Percentiles rank a stretch among this genome's conserved stretches.
Conservation (phyloP, 2,113 vertebrate genomes). For the Engraulis encrasicolus region DNA sequence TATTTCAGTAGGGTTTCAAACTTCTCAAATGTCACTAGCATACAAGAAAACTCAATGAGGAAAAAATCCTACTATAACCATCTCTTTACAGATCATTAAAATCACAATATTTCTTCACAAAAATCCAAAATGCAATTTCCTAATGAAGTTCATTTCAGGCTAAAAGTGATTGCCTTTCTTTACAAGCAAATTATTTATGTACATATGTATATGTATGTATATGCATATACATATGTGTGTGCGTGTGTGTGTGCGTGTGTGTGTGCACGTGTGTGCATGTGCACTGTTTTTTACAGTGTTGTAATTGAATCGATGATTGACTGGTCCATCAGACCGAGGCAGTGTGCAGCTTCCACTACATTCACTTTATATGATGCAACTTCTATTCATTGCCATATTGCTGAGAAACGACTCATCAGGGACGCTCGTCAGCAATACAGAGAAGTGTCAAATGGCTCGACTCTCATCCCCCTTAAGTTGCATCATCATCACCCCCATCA, state of each 20-base stretch:
- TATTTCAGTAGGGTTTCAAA: too few species aligned
- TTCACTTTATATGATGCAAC: slow-evolving; percentile 10
- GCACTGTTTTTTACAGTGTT: background rate
- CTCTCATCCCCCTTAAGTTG: slow-evolving; percentile 58
- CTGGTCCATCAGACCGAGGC: background rate
- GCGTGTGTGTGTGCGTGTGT: too few species aligned
- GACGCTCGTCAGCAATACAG: slow-evolving; percentile 1
- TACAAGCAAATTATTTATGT: background rate
- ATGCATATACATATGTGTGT: too few species aligned
- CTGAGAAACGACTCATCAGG: background rate
- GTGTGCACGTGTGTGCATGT: too few species aligned
- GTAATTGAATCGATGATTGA: background rate
- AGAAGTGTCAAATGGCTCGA: slow-evolving; percentile 36
- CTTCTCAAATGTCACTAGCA: too few species aligned
- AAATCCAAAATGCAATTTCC: slow-evolving; percentile 30
- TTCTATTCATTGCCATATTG: background rate
- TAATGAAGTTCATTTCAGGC: slow-evolving; percentile 24
- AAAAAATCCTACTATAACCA: background rate
- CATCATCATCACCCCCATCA: too few species aligned
- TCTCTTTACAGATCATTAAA: background rate
- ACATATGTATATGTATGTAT: background rate
- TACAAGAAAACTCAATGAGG: too few species aligned
- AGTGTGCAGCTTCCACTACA: background rate
- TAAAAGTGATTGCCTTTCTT: background rate
- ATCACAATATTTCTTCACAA: slow-evolving; percentile 25